phyloP scores from a whole-genome alignment of 2,113 vertebrate genomes.

The Oenanthe melanoleuca region DNA sequence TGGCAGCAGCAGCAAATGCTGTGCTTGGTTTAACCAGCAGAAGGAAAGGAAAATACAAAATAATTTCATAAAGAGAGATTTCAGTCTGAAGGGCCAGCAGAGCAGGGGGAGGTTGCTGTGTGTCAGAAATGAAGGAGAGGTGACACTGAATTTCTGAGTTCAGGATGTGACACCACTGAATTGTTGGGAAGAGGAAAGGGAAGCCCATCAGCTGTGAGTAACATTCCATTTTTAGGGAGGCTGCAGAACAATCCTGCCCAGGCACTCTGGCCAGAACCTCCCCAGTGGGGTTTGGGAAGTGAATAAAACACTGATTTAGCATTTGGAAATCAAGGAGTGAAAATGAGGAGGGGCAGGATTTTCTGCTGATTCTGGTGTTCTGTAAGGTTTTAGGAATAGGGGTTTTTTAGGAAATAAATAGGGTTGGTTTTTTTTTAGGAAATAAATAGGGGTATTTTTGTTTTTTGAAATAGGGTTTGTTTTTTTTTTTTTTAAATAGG shows the following conservation, averaged over 20 bases:
- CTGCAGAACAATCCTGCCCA: background rate
- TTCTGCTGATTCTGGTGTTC: fast-evolving
- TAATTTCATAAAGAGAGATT: background rate
- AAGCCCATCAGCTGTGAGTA: conserved; percentile 39
- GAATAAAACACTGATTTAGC: background rate
- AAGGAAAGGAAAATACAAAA: background rate
- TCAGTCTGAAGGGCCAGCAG: fast-evolving
- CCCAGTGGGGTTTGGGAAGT: background rate
- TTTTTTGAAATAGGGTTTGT: background rate
- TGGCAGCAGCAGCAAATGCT: background rate
- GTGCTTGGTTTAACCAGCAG: background rate
- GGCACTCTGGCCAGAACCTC: background rate
- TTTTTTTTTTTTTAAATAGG: no score
- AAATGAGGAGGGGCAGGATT: background rate
- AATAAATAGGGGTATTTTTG: no score
- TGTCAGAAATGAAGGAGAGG: background rate
- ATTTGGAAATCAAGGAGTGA: background rate
- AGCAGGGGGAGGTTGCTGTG: fast-evolving
- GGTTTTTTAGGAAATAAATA: background rate
- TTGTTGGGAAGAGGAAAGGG: conserved; percentile 56
- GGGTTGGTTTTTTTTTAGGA: background rate
- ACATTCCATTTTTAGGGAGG: background rate
- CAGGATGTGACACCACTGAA: conserved; percentile 50
- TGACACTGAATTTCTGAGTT: background rate
- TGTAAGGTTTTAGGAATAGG: background rate